Conservation (phyloP, 1,140 invertebrate species). For the Orchesella cincta region DNA sequence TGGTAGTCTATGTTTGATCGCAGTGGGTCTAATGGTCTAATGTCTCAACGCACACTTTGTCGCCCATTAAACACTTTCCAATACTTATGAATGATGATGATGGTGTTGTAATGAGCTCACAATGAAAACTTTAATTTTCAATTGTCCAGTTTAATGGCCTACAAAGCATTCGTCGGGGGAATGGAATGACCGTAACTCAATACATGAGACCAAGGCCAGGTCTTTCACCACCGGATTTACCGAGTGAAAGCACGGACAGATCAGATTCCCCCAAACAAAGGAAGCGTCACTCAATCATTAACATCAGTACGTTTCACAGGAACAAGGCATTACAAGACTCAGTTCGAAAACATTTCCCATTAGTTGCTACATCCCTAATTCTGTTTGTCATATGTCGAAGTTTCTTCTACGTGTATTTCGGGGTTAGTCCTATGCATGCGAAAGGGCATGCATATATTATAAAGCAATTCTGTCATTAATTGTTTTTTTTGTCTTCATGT, state of each 20-base stretch:
- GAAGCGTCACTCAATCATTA: slow-evolving; percentile 6
- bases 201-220: background rate
- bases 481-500: background rate
- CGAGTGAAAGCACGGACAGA: slow-evolving; percentile 21
- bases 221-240: slow-evolving; percentile 5
- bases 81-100: no score
- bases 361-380: slow-evolving; percentile 24
- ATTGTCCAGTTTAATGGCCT: background rate
- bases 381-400: slow-evolving; percentile 34
- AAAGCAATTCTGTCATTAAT: background rate
- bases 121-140: no score
- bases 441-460: no score
- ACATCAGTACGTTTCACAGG: slow-evolving; percentile 26
- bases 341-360: slow-evolving; percentile 40
- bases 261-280: background rate
- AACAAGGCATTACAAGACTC: slow-evolving; percentile 25
- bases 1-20: no score
- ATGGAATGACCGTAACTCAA: background rate
- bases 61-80: no score
- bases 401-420: slow-evolving; percentile 48
- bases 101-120: no score
- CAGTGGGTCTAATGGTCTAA: no score
- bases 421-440: no score
- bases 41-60: no score
- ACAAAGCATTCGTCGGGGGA: background rate